Conservation (phyloP, 2,888 invertebrate genomes). For the Catocala sponsa region DNA sequence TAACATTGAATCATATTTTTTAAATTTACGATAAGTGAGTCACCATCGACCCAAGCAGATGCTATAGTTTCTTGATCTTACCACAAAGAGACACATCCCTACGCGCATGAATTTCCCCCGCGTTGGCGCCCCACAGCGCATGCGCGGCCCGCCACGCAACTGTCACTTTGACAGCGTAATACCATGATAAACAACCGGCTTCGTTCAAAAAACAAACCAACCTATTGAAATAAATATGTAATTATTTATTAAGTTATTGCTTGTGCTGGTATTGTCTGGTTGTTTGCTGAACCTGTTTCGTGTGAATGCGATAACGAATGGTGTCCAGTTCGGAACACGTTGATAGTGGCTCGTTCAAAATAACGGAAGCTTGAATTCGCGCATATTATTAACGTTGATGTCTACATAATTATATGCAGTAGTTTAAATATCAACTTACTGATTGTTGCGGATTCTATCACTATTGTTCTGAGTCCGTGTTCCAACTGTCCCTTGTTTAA, state of each 20-base stretch:
- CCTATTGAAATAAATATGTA: conserved; percentile 70
- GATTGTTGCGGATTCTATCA: no score
- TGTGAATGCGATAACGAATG: conserved; percentile 40
- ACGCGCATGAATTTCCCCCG: conserved; percentile 43
- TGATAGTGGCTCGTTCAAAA: conserved; percentile 27
- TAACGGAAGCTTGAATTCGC: conserved; percentile 35
- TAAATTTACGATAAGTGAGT: background rate
- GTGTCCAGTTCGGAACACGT: conserved; percentile 27
- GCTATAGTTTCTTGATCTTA: conserved; percentile 34
- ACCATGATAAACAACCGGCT: conserved; percentile 60
- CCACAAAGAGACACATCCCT: conserved; percentile 41
- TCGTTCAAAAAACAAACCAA: conserved; percentile 59
- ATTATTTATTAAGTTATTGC: conserved; percentile 63
- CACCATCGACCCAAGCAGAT: background rate
- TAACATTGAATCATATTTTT: no score
- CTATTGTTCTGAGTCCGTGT: no score
- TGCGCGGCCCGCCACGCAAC: conserved; percentile 54
- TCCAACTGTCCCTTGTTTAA: no score
- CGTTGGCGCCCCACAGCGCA: conserved; percentile 58
- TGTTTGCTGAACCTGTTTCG: conserved; percentile 36
- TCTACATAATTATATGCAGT: background rate
- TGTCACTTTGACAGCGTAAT: conserved; percentile 54
- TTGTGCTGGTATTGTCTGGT: conserved; percentile 49
- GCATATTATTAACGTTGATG: conserved; percentile 8
- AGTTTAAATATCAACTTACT: no score